Evolutionary conservation across 2,888 invertebrate genomes (phyloP).

Genomic region (Sialis fuliginosa): DNA sequence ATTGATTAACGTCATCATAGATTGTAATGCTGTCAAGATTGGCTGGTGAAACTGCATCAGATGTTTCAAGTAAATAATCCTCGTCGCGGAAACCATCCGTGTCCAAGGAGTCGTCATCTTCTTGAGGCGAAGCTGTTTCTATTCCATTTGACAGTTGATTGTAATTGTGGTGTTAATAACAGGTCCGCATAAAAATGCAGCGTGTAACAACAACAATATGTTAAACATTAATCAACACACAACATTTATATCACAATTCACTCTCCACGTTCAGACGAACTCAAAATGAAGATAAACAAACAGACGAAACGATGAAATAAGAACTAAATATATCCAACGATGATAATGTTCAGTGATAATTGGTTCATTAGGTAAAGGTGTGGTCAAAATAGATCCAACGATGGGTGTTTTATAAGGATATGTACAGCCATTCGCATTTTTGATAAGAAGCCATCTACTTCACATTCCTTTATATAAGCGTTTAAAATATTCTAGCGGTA

Average conservation of each 20-base stretch:
- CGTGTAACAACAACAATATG: slow-evolving; percentile 9
- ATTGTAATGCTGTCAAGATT: slow-evolving; percentile 21
- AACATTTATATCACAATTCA: too few relatives aligned
- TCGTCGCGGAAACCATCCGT: slow-evolving; percentile 33
- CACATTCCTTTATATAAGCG: neutral
- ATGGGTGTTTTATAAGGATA: slow-evolving; percentile 6
- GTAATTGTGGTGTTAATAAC: too few relatives aligned
- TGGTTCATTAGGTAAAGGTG: slow-evolving; percentile 4
- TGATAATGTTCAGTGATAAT: slow-evolving; percentile 5
- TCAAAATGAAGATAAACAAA: too few relatives aligned
- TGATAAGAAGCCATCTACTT: neutral
- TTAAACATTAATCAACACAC: too few relatives aligned
- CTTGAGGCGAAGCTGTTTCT: slow-evolving; percentile 30
- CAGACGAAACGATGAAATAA: slow-evolving; percentile 9
- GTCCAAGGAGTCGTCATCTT: slow-evolving; percentile 34
- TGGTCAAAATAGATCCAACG: slow-evolving; percentile 7
- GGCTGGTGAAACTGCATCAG: slow-evolving; percentile 11
- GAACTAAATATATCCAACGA: slow-evolving; percentile 6
- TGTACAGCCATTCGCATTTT: neutral
- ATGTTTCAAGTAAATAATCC: slow-evolving; percentile 28
- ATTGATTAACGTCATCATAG: slow-evolving; percentile 21
- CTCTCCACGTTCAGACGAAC: too few relatives aligned
- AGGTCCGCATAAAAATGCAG: slow-evolving; percentile 6
- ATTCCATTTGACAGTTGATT: slow-evolving; percentile 10
- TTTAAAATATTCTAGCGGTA: too few relatives aligned